phyloP scores from a whole-genome alignment of 2,888 invertebrate genomes.

The Drosophila diplacantha region DNA sequence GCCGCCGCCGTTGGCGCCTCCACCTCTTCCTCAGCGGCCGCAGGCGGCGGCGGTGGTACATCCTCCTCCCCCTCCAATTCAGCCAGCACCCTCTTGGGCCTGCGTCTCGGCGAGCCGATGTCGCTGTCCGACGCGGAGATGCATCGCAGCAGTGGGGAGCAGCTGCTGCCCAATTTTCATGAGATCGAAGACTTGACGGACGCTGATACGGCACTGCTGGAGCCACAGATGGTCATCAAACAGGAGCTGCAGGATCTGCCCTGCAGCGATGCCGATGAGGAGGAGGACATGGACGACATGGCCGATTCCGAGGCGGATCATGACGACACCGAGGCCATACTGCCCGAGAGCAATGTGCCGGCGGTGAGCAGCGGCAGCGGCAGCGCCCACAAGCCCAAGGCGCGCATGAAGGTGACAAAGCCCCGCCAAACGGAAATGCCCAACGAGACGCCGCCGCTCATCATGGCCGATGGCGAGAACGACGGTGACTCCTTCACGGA shows the following conservation, averaged over 20 bases:
- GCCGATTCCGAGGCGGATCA: conserved; percentile 18
- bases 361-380: conserved; percentile 47
- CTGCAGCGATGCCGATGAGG: conserved; percentile 47
- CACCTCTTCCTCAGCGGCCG: not conserved
- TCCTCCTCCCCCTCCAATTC: conserved; percentile 6
- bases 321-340: conserved; percentile 38
- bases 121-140: conserved; percentile 33
- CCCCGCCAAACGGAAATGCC: conserved; percentile 41
- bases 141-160: conserved; percentile 25
- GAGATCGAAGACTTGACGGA: conserved; percentile 71
- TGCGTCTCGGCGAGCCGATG: conserved; percentile 39
- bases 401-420: conserved; percentile 44
- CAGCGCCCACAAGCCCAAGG: conserved; percentile 32
- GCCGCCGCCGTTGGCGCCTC: not conserved
- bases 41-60: conserved; percentile 2
- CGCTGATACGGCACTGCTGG: conserved; percentile 66
- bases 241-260: conserved; percentile 64
- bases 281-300: not conserved
- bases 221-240: conserved; percentile 73
- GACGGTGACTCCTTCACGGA: conserved; percentile 56
- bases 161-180: conserved; percentile 43
- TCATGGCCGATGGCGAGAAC: conserved; percentile 29
- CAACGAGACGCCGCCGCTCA: conserved; percentile 30
- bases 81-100: conserved; percentile 2
- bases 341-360: conserved; percentile 30